Conservation (phyloP, 2,113 vertebrate genomes). For the Tychaedon coryphoeus region DNA sequence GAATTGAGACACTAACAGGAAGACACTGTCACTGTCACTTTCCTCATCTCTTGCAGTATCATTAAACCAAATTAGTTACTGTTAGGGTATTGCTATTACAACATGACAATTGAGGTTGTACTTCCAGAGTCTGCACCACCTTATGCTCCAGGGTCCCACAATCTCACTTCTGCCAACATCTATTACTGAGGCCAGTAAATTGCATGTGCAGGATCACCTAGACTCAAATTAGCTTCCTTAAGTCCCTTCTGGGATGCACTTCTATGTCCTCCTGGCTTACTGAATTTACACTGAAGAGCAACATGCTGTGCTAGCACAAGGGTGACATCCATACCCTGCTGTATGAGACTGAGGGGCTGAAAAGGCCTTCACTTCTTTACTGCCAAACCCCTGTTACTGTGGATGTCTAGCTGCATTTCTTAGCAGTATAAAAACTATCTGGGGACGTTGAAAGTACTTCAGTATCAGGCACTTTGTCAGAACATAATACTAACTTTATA, state of each 20-base stretch:
- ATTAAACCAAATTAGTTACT: neutral
- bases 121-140: accelerated
- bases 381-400: neutral
- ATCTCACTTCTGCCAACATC: neutral
- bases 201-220: neutral
- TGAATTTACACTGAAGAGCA: neutral
- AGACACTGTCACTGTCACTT: neutral
- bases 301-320: neutral
- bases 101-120: neutral
- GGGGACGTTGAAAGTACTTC: neutral
- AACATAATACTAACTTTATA: neutral
- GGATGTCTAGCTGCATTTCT: neutral
- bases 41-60: neutral
- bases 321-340: neutral
- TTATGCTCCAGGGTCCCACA: neutral
- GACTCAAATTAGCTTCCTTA: neutral
- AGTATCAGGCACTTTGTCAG: neutral
- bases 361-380: neutral
- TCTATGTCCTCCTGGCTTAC: neutral
- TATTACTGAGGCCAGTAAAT: neutral
- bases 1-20: neutral
- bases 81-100: neutral
- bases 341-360: neutral
- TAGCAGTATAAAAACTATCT: neutral
- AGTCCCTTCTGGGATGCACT: neutral